Evolutionary conservation across 2,113 vertebrate species (phyloP).

Genomic region (Clarias macrocephalus): DNA sequence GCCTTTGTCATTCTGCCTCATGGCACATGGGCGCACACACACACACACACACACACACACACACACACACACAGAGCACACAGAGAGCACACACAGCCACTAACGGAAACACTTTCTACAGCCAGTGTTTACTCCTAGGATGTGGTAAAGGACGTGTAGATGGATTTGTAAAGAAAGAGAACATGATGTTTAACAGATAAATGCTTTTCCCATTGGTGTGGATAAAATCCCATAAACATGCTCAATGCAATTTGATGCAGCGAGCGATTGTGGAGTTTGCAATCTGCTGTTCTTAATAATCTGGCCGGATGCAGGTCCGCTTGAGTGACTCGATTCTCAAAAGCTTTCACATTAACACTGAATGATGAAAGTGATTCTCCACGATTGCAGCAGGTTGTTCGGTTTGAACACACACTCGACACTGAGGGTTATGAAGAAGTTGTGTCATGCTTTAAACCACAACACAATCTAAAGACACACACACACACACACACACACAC

Average conservation of each 20-base stretch:
- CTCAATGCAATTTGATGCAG: not conserved
- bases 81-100: slow-evolving; percentile 17
- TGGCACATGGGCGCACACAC: slow-evolving; percentile 35
- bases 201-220: not conserved
- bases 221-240: not conserved
- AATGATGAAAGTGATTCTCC: slow-evolving; percentile 17
- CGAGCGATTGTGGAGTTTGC: not conserved
- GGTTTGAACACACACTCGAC: slow-evolving; percentile 21
- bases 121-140: slow-evolving; percentile 11
- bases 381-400: slow-evolving; percentile 17
- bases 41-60: slow-evolving; percentile 50
- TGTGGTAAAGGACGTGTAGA: not conserved
- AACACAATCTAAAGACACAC: not conserved
- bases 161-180: not conserved
- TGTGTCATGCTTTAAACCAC: not conserved
- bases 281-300: slow-evolving; percentile 21
- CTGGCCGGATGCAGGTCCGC: slow-evolving; percentile 33
- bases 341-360: slow-evolving; percentile 3
- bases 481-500: too few relatives aligned
- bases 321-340: not conserved
- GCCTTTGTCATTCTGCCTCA: slow-evolving; percentile 56
- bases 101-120: slow-evolving; percentile 24
- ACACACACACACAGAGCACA: slow-evolving; percentile 11
- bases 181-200: not conserved
- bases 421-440: not conserved